Evolutionary conservation across 2,113 vertebrate genomes (phyloP).

Genomic region (Pomatorhinus ruficollis): DNA sequence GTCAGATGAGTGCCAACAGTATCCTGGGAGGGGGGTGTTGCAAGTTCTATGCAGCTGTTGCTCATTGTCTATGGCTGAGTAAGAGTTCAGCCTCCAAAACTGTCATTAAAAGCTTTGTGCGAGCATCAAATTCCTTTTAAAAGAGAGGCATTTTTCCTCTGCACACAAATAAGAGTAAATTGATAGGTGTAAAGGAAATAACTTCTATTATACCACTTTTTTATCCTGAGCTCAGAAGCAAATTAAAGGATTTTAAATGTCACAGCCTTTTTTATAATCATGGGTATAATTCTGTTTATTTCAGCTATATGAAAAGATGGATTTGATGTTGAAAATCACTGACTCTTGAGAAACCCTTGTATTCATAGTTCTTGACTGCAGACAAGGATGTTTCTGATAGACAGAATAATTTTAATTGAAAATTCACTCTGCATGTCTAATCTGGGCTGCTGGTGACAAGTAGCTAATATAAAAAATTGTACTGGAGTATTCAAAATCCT

Average conservation of each 20-base stretch:
- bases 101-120: not conserved
- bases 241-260: slow-evolving; percentile 21
- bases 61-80: not conserved
- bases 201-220: not conserved
- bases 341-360: slow-evolving; percentile 24
- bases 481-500: not conserved
- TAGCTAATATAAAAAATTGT: not conserved
- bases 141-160: not conserved
- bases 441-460: not conserved
- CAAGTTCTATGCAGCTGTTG: not conserved
- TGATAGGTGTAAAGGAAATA: not conserved
- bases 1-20: not conserved
- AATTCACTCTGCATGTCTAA: slow-evolving; percentile 57
- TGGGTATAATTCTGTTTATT: not conserved
- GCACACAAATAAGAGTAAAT: not conserved
- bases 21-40: not conserved
- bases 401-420: slow-evolving; percentile 46
- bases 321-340: not conserved
- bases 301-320: not conserved
- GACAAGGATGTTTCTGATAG: slow-evolving; percentile 7
- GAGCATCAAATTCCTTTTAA: not conserved
- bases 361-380: not conserved
- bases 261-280: not conserved
- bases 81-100: not conserved
- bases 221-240: not conserved